Evolutionary conservation across 2,113 vertebrate genomes (phyloP).

Genomic region (Poeciliopsis retropinna): DNA sequence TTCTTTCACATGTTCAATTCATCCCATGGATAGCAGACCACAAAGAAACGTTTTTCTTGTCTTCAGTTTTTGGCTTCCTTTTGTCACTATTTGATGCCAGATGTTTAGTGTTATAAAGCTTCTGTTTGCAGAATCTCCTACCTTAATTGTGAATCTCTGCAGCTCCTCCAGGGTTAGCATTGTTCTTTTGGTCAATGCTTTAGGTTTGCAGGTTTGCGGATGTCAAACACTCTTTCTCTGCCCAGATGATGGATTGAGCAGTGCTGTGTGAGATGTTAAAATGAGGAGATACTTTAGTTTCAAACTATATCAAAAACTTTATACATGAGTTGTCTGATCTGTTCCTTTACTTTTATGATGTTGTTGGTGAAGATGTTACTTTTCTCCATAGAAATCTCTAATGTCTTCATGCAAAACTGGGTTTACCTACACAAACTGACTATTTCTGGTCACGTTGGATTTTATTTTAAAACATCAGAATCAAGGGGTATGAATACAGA

Average conservation of each 20-base stretch:
- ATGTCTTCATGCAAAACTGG: background rate
- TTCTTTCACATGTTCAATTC: too few species aligned
- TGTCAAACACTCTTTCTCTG: background rate
- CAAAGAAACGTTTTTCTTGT: too few species aligned
- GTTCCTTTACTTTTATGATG: background rate
- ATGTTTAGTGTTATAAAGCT: background rate
- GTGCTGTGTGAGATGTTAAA: background rate
- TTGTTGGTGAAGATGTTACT: background rate
- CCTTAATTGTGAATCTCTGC: background rate
- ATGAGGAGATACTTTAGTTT: background rate
- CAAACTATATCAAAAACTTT: background rate
- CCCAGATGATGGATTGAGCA: background rate
- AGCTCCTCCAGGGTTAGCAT: too few species aligned
- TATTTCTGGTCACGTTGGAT: too few species aligned
- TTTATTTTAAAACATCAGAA: too few species aligned
- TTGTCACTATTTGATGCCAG: background rate
- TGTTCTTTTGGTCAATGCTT: too few species aligned
- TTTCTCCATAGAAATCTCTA: background rate
- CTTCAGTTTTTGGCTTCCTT: background rate
- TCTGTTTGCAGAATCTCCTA: background rate
- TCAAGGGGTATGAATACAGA: background rate
- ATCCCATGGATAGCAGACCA: background rate
- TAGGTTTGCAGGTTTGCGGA: background rate
- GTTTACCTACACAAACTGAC: background rate
- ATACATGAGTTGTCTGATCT: background rate